These are phyloP conservation scores for Montipora capitata DNA, from an alignment of 92 coral and sea anemone genomes.

Conservation along the genomic window DNA sequence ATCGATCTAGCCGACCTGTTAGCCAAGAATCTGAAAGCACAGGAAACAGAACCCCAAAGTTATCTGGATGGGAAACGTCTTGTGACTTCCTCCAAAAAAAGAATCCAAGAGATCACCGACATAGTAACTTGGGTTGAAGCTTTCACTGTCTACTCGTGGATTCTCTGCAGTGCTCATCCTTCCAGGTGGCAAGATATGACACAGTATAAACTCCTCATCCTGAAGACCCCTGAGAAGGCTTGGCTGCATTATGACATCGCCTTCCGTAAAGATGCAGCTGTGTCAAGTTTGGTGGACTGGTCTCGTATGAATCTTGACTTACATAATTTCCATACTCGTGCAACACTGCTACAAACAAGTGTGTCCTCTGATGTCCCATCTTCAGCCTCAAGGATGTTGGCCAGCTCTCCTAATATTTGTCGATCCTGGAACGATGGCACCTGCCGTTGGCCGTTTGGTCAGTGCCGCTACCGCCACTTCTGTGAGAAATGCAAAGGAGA, in stretches of 20 bases:
- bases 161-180: neutral
- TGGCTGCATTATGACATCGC: constrained; percentile 8
- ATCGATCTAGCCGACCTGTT: no score
- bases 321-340: constrained; percentile 21
- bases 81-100: no score
- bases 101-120: no score
- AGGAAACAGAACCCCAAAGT: neutral
- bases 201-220: neutral
- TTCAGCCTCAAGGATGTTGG: neutral
- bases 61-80: no score
- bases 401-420: neutral
- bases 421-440: no score
- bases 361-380: neutral
- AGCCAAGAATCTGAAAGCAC: neutral
- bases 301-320: constrained; percentile 28
- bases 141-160: neutral
- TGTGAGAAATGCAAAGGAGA: neutral
- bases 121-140: constrained; percentile 6
- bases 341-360: neutral
- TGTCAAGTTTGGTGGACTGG: neutral
- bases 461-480: constrained; percentile 4
- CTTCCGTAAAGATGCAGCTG: neutral
- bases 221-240: neutral
- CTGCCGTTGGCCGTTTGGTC: neutral
- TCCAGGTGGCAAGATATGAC: neutral